Base-by-base conservation (phyloP, 2,888 invertebrate species). In the Philaethria dido region DNA sequence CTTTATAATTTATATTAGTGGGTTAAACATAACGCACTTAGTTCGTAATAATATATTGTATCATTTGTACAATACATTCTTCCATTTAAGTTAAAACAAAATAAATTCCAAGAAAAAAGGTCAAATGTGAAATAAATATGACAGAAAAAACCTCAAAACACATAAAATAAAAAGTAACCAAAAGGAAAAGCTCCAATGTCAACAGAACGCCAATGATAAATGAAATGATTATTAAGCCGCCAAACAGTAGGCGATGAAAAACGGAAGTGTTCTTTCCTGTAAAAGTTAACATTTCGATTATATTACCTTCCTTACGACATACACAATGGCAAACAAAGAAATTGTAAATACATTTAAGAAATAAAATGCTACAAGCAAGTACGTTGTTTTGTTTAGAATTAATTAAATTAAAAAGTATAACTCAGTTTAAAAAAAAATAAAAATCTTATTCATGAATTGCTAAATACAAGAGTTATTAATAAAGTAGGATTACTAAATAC, bases 401-500 rank as follows among this genome's bases (percentile, higher is more conserved):
- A 57, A 57, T 44, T 22, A 44, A n/a, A 6, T 59, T 14, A 20
- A 6, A 39, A 6, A 6, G 1, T 39, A 3, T 13, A 3, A 39
- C 13, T 39, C 39, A 13, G 39, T 39, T 39, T 39, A 11, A 39
- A 13, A n/a, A n/a, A n/a, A n/a, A n/a, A n/a, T n/a, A n/a, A n/a
- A n/a, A n/a, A n/a, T 18, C 16, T 50, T 48, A 50, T 29, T 22
- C 16, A 59, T 18, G n/a, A 42, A 36, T 59, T 39, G 48, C 50
- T 45, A 55, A 57, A 62, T 4, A 48, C 33, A 61, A 36, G 47
- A 45, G 14, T 39, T 55, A 57, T 48, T 68, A 61, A 33, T 61
- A 54, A 66, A 62, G 57, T 25, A 54, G 39, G 47, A 54, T 69
- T 64, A 57, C 66, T 42, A 59, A 70, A 69, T 60, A 60, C 33